Conservation (phyloP, 2,113 vertebrate species). For the Ceratotherium simum region DNA sequence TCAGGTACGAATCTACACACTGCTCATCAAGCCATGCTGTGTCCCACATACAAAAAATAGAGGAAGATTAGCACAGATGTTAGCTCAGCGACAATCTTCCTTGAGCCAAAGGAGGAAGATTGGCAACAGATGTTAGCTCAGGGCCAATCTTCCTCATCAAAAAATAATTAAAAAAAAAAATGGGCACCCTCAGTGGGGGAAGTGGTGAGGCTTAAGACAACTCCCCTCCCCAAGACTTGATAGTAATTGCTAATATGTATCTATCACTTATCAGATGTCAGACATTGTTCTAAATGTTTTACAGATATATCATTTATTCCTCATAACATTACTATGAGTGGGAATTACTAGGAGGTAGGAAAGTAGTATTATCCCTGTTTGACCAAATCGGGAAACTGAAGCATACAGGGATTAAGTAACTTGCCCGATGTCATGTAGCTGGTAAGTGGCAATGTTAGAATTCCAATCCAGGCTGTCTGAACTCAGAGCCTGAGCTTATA, state of each 20-base stretch:
- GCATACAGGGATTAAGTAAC: neutral
- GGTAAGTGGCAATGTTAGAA: neutral
- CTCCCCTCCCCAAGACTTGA: neutral
- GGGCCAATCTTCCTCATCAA: too few relatives aligned
- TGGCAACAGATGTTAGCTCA: too few relatives aligned
- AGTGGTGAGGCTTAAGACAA: neutral
- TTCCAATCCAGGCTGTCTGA: neutral
- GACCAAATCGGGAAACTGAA: neutral
- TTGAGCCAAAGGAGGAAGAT: too few relatives aligned
- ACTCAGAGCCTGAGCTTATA: neutral
- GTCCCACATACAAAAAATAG: too few relatives aligned
- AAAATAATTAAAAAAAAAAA: neutral
- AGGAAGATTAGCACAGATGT: too few relatives aligned
- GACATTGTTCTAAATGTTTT: neutral
- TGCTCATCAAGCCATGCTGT: too few relatives aligned
- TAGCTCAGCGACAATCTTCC: too few relatives aligned
- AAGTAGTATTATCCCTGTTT: neutral
- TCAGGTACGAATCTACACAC: too few relatives aligned
- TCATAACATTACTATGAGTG: neutral
- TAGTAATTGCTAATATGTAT: neutral
- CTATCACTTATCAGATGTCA: neutral
- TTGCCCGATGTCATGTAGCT: neutral
- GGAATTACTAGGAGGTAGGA: neutral
- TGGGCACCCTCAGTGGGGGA: neutral
- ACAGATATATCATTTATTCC: slow-evolving; percentile 3